phyloP scores from a whole-genome alignment of 2,888 invertebrate genomes.

The Petrolisthes manimaculis region DNA sequence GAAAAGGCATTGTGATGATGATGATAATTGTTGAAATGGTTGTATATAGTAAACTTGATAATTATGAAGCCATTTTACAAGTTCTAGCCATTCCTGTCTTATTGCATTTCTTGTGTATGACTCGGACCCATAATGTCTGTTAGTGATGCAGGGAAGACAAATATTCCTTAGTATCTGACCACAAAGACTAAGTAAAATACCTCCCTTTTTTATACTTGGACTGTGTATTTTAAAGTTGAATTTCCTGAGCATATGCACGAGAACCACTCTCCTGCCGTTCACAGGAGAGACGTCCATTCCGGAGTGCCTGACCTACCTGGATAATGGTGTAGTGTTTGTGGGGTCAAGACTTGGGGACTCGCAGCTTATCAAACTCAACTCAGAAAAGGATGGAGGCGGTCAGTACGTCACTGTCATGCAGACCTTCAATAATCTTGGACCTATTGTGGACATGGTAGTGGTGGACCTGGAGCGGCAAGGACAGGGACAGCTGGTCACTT shows the following conservation, averaged over 20 bases:
- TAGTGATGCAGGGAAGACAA: no score
- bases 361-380: conserved; percentile 89
- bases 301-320: conserved; percentile 96
- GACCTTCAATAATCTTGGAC: conserved; percentile 95
- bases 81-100: no score
- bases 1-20: neutral
- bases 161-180: no score
- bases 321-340: conserved; percentile 97
- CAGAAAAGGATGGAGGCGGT: conserved; percentile 84
- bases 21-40: neutral
- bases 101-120: no score
- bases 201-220: no score
- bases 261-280: conserved; percentile 42
- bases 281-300: conserved; percentile 91
- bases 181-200: no score
- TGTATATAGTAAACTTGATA: no score
- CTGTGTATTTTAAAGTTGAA: no score
- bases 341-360: conserved; percentile 97
- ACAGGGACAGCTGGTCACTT: conserved; percentile 97
- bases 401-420: conserved; percentile 96
- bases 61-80: no score
- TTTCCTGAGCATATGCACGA: no score
- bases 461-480: conserved; percentile 97
- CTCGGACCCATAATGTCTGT: no score
- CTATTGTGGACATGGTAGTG: conserved; percentile 97